Evolutionary conservation across 2,113 vertebrate genomes (phyloP).

Genomic region (Erpornis zantholeuca): DNA sequence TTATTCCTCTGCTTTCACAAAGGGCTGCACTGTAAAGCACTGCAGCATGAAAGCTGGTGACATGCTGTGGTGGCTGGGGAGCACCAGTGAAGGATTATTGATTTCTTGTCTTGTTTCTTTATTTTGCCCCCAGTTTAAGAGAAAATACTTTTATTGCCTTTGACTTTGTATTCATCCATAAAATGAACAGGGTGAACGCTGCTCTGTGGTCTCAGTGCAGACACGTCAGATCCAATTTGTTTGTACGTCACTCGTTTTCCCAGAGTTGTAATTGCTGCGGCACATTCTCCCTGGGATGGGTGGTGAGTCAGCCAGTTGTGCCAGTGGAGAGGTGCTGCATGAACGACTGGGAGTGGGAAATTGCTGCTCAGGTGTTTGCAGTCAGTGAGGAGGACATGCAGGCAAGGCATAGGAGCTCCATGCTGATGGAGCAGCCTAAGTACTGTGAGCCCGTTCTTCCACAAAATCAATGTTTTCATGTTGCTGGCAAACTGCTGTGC

Average conservation of each 20-base stretch:
- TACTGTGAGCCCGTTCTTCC: neutral
- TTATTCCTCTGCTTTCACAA: neutral
- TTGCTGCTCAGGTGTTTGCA: neutral
- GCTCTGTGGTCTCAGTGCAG: neutral
- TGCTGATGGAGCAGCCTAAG: neutral
- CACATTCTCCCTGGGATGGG: neutral
- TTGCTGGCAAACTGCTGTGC: neutral
- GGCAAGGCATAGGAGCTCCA: rapidly evolving
- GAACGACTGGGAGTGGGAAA: neutral
- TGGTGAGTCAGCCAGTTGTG: neutral
- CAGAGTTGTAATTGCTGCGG: neutral
- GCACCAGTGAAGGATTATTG: neutral
- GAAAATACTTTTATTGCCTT: neutral
- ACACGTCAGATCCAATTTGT: neutral
- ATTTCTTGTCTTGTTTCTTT: neutral
- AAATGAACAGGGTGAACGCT: neutral
- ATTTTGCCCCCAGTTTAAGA: neutral
- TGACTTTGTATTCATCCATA: neutral
- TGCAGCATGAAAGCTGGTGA: neutral
- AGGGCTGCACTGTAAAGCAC: neutral
- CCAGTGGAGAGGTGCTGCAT: neutral
- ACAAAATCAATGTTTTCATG: neutral
- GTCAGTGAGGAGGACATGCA: neutral
- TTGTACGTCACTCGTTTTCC: neutral
- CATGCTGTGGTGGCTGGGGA: neutral